These are phyloP conservation scores for Crypturellus tataupa DNA, from an alignment of 2,797 vertebrate genomes.

Conservation along the genomic window DNA sequence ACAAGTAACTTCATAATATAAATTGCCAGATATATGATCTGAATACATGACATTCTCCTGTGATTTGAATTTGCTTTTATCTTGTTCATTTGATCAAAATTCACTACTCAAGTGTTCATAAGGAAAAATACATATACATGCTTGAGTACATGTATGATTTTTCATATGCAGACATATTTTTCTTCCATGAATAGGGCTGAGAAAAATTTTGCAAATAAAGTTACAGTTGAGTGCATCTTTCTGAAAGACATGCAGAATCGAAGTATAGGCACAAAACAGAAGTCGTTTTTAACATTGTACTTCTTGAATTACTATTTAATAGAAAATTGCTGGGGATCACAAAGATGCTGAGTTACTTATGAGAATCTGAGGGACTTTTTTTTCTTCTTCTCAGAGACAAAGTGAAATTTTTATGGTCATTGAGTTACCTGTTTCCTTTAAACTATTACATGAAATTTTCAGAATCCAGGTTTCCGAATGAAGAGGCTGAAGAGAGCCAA, in stretches of 20 bases:
- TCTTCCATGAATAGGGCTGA: not conserved
- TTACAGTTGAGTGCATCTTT: not conserved
- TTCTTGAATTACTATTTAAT: not conserved
- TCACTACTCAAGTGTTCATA: not conserved
- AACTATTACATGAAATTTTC: not conserved
- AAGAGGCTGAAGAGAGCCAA: not conserved
- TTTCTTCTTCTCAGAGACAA: not conserved
- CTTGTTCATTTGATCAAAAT: not conserved
- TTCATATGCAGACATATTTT: not conserved
- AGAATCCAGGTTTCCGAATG: not conserved
- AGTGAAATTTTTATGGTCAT: not conserved
- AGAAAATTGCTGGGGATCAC: not conserved
- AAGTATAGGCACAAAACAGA: not conserved
- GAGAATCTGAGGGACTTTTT: not conserved
- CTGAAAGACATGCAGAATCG: not conserved
- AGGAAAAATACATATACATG: not conserved
- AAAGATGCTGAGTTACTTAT: not conserved
- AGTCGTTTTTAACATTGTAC: not conserved
- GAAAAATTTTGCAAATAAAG: not conserved
- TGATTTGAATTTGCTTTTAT: not conserved
- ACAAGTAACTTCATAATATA: not conserved
- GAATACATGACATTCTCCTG: not conserved
- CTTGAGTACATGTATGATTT: not conserved
- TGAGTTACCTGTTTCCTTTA: not conserved
- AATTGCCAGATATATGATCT: not conserved